These are phyloP conservation scores for Anagyrus pseudococci DNA, from an alignment of 2,888 invertebrate species.

Conservation along the genomic window DNA sequence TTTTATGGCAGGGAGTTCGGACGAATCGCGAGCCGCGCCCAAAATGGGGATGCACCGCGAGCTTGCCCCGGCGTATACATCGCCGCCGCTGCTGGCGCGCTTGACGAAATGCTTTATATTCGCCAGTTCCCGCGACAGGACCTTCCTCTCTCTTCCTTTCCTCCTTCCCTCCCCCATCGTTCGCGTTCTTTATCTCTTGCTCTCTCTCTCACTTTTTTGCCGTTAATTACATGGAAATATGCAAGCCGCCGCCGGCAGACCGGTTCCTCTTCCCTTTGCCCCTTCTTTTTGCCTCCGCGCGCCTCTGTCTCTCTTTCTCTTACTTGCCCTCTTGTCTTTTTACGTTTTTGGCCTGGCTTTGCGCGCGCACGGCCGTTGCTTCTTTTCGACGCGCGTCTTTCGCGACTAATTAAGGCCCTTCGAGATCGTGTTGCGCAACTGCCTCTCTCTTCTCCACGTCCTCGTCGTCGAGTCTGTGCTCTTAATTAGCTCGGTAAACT, in stretches of 20 bases:
- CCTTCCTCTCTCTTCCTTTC: too few relatives aligned
- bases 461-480: background rate
- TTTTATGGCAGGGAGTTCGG: too few relatives aligned
- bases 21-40: too few relatives aligned
- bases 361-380: background rate
- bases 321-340: conserved; percentile 10
- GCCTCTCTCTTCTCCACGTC: background rate
- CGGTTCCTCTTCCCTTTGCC: conserved; percentile 8
- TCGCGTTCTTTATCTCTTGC: too few relatives aligned
- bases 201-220: background rate
- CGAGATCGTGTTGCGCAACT: background rate
- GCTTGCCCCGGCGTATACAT: too few relatives aligned
- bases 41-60: too few relatives aligned
- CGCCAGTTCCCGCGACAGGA: too few relatives aligned
- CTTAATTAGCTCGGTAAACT: background rate
- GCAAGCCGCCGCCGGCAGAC: conserved; percentile 11
- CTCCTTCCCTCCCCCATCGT: too few relatives aligned
- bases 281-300: background rate
- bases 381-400: background rate
- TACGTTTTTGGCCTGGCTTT: conserved; percentile 17
- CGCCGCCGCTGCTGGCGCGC: too few relatives aligned
- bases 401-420: conserved; percentile 19
- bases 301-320: background rate
- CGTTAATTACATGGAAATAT: conserved; percentile 31
- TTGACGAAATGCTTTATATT: too few relatives aligned